Conservation (phyloP, 2,113 vertebrate species). For the Phyllopteryx taeniolatus region DNA sequence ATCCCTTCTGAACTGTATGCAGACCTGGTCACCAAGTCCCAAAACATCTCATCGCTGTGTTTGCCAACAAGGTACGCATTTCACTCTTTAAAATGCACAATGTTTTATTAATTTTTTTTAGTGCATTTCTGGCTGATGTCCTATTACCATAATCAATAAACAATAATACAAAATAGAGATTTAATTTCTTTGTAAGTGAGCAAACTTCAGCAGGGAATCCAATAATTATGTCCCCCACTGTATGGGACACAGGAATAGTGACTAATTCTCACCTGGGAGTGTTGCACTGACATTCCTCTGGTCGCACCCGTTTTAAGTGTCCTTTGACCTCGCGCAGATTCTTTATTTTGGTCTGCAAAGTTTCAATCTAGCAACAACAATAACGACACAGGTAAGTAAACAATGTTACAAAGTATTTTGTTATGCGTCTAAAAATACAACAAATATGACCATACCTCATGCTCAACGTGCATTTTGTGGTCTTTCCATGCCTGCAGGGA, state of each 20-base stretch:
- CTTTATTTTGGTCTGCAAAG: slow-evolving; percentile 95
- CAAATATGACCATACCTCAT: slow-evolving; percentile 76
- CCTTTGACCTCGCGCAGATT: slow-evolving; percentile 93
- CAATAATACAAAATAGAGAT: no score
- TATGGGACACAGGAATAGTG: no score
- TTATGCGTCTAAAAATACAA: not conserved
- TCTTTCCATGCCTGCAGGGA: slow-evolving; percentile 97
- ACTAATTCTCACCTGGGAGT: slow-evolving; percentile 75
- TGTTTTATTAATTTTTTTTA: not conserved
- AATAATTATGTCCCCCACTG: no score
- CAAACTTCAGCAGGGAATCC: no score
- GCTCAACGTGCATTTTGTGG: slow-evolving; percentile 94
- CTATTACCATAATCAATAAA: not conserved
- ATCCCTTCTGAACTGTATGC: no score
- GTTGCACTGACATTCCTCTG: slow-evolving; percentile 90
- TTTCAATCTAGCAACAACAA: slow-evolving; percentile 82
- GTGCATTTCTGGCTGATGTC: not conserved
- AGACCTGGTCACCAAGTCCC: no score
- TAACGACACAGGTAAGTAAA: not conserved
- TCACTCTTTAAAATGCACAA: no score
- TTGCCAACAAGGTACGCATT: not conserved
- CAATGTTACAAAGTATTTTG: not conserved
- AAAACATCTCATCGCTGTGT: not conserved
- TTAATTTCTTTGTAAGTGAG: no score
- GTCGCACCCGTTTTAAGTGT: slow-evolving; percentile 88